Percentiles rank a stretch among this genome's conserved stretches.
phyloP scores from a whole-genome alignment of 1,140 invertebrate species.

The Drosophila arizonae region DNA sequence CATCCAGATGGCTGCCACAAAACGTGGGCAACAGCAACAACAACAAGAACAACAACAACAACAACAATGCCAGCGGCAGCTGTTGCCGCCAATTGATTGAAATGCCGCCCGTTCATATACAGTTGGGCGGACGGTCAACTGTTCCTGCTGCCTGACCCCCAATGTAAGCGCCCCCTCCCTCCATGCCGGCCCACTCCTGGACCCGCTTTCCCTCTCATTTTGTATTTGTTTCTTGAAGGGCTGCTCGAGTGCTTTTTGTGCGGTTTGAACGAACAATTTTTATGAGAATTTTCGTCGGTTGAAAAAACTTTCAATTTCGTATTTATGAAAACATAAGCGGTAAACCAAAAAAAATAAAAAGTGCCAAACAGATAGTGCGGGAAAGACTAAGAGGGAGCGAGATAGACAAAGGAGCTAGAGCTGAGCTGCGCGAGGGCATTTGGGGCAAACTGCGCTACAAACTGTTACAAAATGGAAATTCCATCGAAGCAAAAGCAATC shows the following conservation, averaged over 20 bases:
- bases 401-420: not conserved
- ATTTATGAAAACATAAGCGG: conserved; percentile 68
- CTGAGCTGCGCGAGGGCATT: not conserved
- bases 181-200: not conserved
- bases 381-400: too few species aligned
- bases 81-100: conserved; percentile 68
- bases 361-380: not conserved
- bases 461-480: conserved; percentile 77
- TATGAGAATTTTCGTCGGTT: conserved; percentile 74
- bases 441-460: conserved; percentile 49
- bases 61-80: conserved; percentile 50
- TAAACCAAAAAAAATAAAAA: conserved; percentile 15
- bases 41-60: not conserved
- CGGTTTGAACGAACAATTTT: conserved; percentile 73
- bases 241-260: conserved; percentile 53
- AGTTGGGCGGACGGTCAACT: conserved; percentile 42
- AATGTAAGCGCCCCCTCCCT: not conserved
- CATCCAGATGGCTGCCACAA: conserved; percentile 51
- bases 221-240: conserved; percentile 68
- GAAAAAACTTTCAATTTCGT: conserved; percentile 77
- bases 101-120: conserved; percentile 64
- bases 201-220: conserved; percentile 15
- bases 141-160: conserved; percentile 19
- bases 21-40: conserved; percentile 42
- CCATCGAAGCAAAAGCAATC: conserved; percentile 70